A percentile compares a stretch with the other conserved stretches of the same genome.
Evolutionary conservation across 2,113 vertebrate species (phyloP).

Genomic region (Trichomycterus rosablanca): DNA sequence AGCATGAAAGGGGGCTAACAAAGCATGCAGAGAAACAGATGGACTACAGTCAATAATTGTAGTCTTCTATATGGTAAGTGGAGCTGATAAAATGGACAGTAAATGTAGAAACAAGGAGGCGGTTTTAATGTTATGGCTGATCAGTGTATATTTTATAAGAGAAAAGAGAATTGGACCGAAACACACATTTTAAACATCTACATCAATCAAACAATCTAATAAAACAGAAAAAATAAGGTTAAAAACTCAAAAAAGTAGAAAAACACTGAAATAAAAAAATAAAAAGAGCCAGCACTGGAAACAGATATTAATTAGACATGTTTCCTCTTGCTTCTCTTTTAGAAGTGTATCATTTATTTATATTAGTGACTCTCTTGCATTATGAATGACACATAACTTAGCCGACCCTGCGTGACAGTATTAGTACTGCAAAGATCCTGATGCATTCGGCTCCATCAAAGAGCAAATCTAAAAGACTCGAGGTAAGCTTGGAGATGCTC

Average conservation of each 20-base stretch:
- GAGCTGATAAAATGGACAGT: too few relatives aligned
- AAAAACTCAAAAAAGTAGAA: background rate
- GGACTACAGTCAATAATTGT: too few relatives aligned
- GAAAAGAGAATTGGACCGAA: too few relatives aligned
- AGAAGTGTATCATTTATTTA: slow-evolving; percentile 35
- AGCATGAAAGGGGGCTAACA: too few relatives aligned
- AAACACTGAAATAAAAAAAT: background rate
- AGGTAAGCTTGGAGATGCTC: slow-evolving; percentile 64
- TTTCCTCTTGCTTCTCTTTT: slow-evolving; percentile 38
- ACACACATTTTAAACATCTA: too few relatives aligned
- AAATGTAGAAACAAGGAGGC: too few relatives aligned
- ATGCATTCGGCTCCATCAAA: slow-evolving; percentile 64
- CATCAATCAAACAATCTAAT: background rate
- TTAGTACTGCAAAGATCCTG: slow-evolving; percentile 40
- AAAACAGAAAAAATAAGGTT: background rate
- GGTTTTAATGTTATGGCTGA: too few relatives aligned
- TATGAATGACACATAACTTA: slow-evolving; percentile 54
- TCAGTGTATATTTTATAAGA: too few relatives aligned
- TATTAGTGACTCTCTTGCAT: slow-evolving; percentile 39
- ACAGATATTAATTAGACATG: slow-evolving; percentile 42
- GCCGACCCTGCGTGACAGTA: slow-evolving; percentile 38
- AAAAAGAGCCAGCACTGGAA: slow-evolving; percentile 17
- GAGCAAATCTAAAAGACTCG: slow-evolving; percentile 60
- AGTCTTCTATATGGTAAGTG: too few relatives aligned
- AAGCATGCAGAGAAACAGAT: too few relatives aligned